A percentile compares a stretch with the other conserved stretches of the same genome.
Evolutionary conservation across 2,888 invertebrate species (phyloP).

Genomic region (Synergus laeviventris): DNA sequence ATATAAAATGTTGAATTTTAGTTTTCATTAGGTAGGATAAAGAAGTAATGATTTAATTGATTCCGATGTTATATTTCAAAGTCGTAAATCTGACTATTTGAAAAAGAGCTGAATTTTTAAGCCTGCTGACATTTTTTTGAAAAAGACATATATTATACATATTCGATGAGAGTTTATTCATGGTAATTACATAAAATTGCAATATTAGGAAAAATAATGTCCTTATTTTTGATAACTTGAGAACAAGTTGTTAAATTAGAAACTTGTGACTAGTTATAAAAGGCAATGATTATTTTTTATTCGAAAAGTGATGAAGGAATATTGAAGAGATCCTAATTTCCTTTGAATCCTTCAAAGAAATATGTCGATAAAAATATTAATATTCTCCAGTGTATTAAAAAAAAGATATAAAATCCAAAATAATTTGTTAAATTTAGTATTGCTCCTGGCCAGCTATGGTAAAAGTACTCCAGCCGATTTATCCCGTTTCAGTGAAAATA

Average conservation of each 20-base stretch:
- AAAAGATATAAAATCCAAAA: neutral
- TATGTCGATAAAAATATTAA: no score
- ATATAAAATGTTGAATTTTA: neutral
- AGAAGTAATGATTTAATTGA: neutral
- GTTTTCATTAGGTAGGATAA: neutral
- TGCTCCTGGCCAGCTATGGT: slow-evolving; percentile 22
- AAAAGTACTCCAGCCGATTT: slow-evolving; percentile 15
- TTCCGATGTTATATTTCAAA: neutral
- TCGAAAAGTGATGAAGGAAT: no score
- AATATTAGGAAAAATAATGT: neutral
- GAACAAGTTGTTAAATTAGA: no score
- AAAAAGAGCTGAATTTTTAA: neutral
- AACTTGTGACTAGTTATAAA: no score
- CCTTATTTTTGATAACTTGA: no score
- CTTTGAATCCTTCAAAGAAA: no score
- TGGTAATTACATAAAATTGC: neutral
- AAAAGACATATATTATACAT: no score
- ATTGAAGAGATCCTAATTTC: no score
- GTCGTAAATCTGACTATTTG: no score
- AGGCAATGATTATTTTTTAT: no score
- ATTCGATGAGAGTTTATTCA: neutral
- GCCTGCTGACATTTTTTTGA: neutral
- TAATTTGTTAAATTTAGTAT: slow-evolving; percentile 4
- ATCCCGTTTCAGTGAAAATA: neutral
- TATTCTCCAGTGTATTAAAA: neutral